Evolutionary conservation across 2,888 invertebrate species (phyloP).

Genomic region (Agrilus mali): DNA sequence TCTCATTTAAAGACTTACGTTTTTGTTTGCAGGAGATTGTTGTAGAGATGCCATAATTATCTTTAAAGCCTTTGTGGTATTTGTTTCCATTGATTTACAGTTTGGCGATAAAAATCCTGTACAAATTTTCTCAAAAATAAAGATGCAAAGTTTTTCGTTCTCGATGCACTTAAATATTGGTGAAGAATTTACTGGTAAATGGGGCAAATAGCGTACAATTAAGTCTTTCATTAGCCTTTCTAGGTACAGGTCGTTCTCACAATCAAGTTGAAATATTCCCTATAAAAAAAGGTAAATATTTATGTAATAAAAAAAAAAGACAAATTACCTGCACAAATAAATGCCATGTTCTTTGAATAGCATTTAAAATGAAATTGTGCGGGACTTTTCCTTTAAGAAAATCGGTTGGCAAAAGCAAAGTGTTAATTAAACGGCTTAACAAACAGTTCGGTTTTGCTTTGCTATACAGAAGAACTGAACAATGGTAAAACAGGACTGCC

Average conservation of each 20-base stretch:
- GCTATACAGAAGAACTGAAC: slow-evolving; percentile 25
- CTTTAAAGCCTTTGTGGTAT: slow-evolving; percentile 24
- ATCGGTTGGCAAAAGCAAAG: slow-evolving; percentile 37
- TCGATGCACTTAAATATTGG: slow-evolving; percentile 24
- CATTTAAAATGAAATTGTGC: slow-evolving; percentile 31
- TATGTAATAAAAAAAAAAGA: too few species aligned
- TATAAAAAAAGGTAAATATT: too few species aligned
- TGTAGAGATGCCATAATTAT: slow-evolving; percentile 22
- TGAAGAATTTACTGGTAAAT: slow-evolving; percentile 23
- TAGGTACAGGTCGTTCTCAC: slow-evolving; percentile 35
- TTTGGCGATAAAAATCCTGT: slow-evolving; percentile 24
- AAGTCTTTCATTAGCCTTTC: slow-evolving; percentile 37
- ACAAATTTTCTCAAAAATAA: slow-evolving; percentile 26
- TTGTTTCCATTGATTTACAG: slow-evolving; percentile 23
- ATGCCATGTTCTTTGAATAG: slow-evolving; percentile 40
- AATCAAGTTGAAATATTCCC: slow-evolving; percentile 38
- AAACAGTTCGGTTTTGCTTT: slow-evolving; percentile 31
- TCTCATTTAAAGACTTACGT: not conserved
- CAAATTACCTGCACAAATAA: slow-evolving; percentile 31
- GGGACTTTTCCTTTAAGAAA: slow-evolving; percentile 35
- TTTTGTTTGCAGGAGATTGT: slow-evolving; percentile 15
- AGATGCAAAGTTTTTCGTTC: slow-evolving; percentile 17
- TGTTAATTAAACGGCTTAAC: slow-evolving; percentile 37
- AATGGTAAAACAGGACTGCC: slow-evolving; percentile 24
- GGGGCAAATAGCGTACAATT: slow-evolving; percentile 29